phyloP scores from a whole-genome alignment of 1,140 invertebrate species.

The Meloidogyne floridensis region DNA sequence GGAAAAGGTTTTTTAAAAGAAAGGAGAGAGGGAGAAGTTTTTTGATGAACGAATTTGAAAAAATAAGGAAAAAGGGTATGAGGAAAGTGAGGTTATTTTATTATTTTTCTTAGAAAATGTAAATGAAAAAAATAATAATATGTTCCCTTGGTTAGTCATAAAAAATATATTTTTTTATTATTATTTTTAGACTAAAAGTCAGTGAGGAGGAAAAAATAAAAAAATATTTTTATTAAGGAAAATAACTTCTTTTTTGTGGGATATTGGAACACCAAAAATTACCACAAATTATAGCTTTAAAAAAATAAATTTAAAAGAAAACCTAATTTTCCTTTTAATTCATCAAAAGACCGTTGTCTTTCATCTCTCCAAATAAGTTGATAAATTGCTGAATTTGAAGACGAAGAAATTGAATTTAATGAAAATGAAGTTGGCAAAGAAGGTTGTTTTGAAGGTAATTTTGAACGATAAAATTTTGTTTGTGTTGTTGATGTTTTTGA shows the following conservation, averaged over 20 bases:
- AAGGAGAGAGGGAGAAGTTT: neutral
- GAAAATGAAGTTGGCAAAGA: slow-evolving; percentile 5
- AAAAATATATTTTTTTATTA: neutral
- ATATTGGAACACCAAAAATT: too few relatives aligned
- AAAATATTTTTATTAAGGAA: neutral
- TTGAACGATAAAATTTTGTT: slow-evolving; percentile 1
- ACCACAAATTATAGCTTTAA: too few relatives aligned
- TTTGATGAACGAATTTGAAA: neutral
- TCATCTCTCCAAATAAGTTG: neutral
- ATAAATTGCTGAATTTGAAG: neutral
- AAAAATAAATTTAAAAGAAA: neutral
- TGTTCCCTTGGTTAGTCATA: slow-evolving; percentile 3
- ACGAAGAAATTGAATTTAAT: neutral
- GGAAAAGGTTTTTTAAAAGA: neutral
- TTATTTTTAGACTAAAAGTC: slow-evolving; percentile 9
- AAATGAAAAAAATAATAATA: slow-evolving; percentile 2
- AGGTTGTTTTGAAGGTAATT: neutral
- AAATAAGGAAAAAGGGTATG: neutral
- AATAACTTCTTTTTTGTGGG: neutral
- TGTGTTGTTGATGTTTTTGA: neutral
- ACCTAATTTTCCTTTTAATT: neutral
- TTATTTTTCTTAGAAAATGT: neutral
- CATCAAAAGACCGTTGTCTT: neutral
- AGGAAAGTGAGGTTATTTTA: neutral
- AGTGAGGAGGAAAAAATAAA: neutral